Evolutionary conservation across 2,888 invertebrate species (phyloP).

Genomic region (Ecdyonurus torrentis): DNA sequence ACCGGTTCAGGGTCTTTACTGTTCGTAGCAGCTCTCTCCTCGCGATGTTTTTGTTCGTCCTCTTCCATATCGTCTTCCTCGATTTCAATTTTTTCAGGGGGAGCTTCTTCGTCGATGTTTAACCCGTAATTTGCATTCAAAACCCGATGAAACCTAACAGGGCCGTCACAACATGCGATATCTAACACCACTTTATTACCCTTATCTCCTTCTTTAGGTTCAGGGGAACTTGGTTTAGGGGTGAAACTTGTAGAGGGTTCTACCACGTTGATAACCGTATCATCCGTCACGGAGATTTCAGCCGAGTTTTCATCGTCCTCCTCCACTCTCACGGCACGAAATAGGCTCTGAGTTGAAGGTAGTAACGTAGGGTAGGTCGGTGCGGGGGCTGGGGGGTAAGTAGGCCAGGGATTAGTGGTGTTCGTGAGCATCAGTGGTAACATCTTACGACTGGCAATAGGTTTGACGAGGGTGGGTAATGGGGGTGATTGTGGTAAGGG

Average conservation of each 20-base stretch:
- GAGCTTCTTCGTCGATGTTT: conserved; percentile 21
- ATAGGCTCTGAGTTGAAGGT: conserved; percentile 1
- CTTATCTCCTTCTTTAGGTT: background rate
- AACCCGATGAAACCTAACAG: conserved; percentile 70
- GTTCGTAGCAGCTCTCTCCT: background rate
- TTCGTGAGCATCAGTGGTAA: conserved; percentile 17
- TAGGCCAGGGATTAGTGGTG: conserved; percentile 16
- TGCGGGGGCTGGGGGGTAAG: conserved; percentile 11
- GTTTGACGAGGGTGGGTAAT: conserved; percentile 29
- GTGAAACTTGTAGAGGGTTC: background rate
- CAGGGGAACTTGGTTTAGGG: background rate
- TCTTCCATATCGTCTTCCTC: background rate
- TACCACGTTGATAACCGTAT: background rate
- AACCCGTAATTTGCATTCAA: conserved; percentile 61
- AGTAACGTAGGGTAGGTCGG: conserved; percentile 10
- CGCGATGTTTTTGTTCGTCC: background rate
- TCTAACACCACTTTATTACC: conserved; percentile 50
- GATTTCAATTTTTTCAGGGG: conserved; percentile 17
- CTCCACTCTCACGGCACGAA: background rate
- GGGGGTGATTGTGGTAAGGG: conserved; percentile 18
- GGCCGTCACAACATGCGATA: conserved; percentile 84
- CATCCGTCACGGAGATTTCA: background rate
- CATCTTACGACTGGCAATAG: conserved; percentile 33
- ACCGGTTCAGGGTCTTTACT: conserved; percentile 16
- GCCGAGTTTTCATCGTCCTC: conserved; percentile 8